phyloP scores from a whole-genome alignment of 2,888 invertebrate species.

The Sinelater perroti region DNA sequence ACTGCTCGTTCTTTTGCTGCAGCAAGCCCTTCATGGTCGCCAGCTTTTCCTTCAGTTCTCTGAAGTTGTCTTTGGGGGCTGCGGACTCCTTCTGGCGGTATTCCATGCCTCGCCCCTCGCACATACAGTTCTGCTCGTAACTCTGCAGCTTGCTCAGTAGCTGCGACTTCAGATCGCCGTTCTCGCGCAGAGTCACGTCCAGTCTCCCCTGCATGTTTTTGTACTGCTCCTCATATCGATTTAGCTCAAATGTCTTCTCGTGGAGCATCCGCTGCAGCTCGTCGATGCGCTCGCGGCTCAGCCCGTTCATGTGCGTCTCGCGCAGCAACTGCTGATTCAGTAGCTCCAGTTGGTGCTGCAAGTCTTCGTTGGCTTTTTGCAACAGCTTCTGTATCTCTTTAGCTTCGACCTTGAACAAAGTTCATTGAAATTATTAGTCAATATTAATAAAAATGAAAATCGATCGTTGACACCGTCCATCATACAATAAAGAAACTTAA shows the following conservation, averaged over 20 bases:
- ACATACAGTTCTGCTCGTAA: conserved; percentile 22
- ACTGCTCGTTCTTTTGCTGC: conserved; percentile 46
- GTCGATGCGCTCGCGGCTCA: conserved; percentile 46
- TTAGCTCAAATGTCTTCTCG: conserved; percentile 43
- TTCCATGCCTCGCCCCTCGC: conserved; percentile 40
- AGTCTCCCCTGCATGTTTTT: conserved; percentile 22
- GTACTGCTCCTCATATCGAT: conserved; percentile 13
- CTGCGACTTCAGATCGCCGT: conserved; percentile 12
- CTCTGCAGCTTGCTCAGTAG: conserved; percentile 16
- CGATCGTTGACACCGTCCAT: no score
- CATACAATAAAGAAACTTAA: no score
- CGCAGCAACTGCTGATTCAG: conserved; percentile 11
- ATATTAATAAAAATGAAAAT: no score
- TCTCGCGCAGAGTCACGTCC: conserved; percentile 11
- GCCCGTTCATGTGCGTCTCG: conserved; percentile 39
- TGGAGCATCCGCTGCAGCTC: conserved; percentile 51
- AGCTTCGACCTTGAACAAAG: neutral
- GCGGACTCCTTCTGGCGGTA: conserved; percentile 38
- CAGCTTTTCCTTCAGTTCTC: conserved; percentile 43
- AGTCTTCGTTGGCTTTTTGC: conserved; percentile 11
- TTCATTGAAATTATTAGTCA: no score
- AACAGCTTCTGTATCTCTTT: neutral
- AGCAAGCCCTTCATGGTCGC: conserved; percentile 45
- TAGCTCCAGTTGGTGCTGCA: neutral
- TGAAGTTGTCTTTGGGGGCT: conserved; percentile 35